Conservation (phyloP, 2,113 vertebrate species). For the Zingel zingel region DNA sequence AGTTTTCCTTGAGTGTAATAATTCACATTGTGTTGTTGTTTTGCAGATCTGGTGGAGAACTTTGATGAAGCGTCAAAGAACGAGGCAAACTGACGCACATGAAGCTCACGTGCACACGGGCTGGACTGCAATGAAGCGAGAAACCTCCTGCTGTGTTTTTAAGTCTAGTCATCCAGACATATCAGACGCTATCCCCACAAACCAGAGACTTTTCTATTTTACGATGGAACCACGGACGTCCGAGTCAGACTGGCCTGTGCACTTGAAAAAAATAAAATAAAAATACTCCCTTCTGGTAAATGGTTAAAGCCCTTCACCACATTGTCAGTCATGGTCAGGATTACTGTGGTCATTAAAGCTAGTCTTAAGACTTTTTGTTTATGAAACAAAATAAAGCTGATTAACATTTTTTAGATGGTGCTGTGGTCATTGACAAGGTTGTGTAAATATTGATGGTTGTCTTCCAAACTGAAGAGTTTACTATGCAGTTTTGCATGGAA, state of each 20-base stretch:
- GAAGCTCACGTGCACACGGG: conserved; percentile 19
- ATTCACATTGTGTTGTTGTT: conserved; percentile 10
- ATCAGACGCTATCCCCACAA: conserved; percentile 63
- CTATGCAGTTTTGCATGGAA: neutral
- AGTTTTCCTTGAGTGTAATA: neutral
- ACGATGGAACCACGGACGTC: conserved; percentile 89
- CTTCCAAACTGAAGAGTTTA: neutral
- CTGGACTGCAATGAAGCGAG: conserved; percentile 66
- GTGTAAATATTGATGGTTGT: neutral
- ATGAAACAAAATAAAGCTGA: conserved; percentile 89
- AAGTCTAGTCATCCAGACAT: conserved; percentile 80
- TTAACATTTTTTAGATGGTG: conserved; percentile 76
- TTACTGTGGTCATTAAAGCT: conserved; percentile 84
- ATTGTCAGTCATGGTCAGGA: conserved; percentile 75
- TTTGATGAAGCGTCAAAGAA: conserved; percentile 99
- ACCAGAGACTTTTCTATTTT: conserved; percentile 89
- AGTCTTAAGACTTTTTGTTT: conserved; percentile 86
- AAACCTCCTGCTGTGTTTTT: conserved; percentile 87
- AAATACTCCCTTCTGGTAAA: conserved; percentile 59
- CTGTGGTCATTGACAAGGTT: conserved; percentile 56
- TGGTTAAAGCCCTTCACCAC: conserved; percentile 55
- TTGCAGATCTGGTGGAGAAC: conserved; percentile 97
- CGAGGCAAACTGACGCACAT: conserved; percentile 90
- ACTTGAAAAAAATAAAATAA: conserved; percentile 73
- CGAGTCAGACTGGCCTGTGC: conserved; percentile 90